A percentile compares a stretch with the other conserved stretches of the same genome.
Conservation (phyloP, 2,113 vertebrate species). For the Gavia stellata region DNA sequence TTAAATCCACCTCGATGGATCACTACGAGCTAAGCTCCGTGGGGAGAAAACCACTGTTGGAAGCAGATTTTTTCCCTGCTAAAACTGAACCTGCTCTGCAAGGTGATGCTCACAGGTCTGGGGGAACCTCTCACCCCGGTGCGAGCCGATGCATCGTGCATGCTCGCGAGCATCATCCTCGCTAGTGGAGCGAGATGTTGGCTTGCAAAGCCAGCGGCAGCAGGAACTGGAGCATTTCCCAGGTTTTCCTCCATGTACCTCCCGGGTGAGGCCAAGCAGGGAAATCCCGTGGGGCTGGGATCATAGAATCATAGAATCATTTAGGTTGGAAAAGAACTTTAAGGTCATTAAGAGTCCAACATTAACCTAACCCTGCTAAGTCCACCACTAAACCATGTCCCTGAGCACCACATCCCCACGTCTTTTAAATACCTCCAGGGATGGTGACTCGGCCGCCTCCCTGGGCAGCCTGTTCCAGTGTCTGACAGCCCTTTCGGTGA, state of each 20-base stretch:
- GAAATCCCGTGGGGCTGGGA: not conserved
- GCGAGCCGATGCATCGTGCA: rapidly evolving
- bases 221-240: not conserved
- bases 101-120: not conserved
- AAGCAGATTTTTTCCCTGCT: not conserved
- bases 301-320: not conserved
- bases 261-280: not conserved
- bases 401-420: rapidly evolving
- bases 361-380: rapidly evolving
- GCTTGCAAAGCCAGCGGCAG: not conserved
- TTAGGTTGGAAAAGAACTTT: not conserved
- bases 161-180: not conserved
- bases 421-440: not conserved
- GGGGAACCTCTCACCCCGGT: not conserved
- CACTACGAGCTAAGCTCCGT: not conserved
- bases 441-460: not conserved
- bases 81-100: not conserved
- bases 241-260: not conserved
- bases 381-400: not conserved
- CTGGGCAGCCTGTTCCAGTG: not conserved
- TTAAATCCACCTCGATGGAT: slow-evolving; percentile 18
- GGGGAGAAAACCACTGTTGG: not conserved
- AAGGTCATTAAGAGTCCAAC: not conserved
- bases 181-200: not conserved
- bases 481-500: not conserved